These are phyloP conservation scores for Actenoides lindsayi DNA, from an alignment of 2,113 vertebrate genomes.

Conservation along the genomic window DNA sequence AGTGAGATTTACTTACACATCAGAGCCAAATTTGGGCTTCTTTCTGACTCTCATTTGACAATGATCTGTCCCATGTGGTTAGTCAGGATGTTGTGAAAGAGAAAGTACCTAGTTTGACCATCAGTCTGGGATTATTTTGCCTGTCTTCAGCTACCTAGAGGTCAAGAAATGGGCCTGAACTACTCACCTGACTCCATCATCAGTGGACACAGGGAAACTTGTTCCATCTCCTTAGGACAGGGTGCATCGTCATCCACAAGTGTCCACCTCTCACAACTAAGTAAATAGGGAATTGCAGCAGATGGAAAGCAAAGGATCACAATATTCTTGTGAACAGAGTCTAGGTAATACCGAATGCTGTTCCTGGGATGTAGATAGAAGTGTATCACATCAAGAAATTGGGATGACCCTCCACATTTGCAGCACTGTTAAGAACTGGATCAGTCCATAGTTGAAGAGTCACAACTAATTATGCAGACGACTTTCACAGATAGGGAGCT, in stretches of 20 bases:
- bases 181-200: background rate
- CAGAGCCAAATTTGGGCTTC: background rate
- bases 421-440: background rate
- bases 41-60: background rate
- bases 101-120: background rate
- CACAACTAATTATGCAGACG: background rate
- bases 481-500: background rate
- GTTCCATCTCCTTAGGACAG: background rate
- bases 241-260: background rate
- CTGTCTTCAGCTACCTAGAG: background rate
- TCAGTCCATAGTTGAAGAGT: background rate
- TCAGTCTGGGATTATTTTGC: background rate
- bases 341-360: background rate
- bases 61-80: background rate
- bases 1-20: background rate
- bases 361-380: background rate
- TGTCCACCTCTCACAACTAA: background rate
- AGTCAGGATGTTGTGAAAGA: background rate
- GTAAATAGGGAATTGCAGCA: background rate
- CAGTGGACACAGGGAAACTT: background rate
- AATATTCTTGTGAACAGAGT: background rate
- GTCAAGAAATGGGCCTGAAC: background rate
- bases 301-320: background rate
- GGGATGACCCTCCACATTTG: background rate
- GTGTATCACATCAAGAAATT: background rate